Percentiles rank a stretch among this genome's conserved stretches.
phyloP scores from a whole-genome alignment of 2,888 invertebrate genomes.

The Acronicta leporina region DNA sequence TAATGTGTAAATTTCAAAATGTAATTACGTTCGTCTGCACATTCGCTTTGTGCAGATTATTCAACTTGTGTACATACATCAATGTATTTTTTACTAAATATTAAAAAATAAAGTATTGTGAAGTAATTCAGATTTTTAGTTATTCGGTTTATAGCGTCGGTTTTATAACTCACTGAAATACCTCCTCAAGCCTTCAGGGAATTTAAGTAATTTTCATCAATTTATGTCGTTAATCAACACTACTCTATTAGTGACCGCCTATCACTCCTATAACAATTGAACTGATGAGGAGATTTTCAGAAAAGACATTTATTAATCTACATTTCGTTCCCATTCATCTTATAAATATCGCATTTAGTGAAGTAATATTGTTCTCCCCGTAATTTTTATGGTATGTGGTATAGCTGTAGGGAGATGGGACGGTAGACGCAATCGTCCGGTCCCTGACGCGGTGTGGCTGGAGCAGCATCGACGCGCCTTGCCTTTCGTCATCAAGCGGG shows the following conservation, averaged over 20 bases:
- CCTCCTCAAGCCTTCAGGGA: background rate
- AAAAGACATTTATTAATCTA: conserved; percentile 16
- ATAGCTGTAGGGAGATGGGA: conserved; percentile 79
- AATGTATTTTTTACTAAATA: conserved; percentile 87
- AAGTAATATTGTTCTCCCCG: conserved; percentile 9
- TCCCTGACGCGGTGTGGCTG: conserved; percentile 86
- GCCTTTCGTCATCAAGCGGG: conserved; percentile 85
- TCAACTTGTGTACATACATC: conserved; percentile 81
- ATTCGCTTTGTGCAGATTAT: conserved; percentile 73
- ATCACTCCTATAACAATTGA: background rate
- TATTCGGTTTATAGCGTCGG: conserved; percentile 25
- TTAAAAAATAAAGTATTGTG: conserved; percentile 83
- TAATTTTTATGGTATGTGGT: conserved; percentile 46
- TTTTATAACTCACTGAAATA: conserved; percentile 12
- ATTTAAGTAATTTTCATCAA: background rate
- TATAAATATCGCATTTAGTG: conserved; percentile 1
- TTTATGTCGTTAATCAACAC: background rate
- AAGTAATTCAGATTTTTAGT: conserved; percentile 72
- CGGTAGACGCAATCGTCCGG: conserved; percentile 82
- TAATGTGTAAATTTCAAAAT: conserved; percentile 44
- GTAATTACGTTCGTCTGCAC: conserved; percentile 68
- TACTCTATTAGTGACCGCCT: background rate
- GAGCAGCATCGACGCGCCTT: conserved; percentile 85
- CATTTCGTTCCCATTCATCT: conserved; percentile 4
- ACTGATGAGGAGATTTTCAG: conserved; percentile 23